Base-by-base conservation (phyloP, 2,888 invertebrate genomes). In the Osmoderma eremita region DNA sequence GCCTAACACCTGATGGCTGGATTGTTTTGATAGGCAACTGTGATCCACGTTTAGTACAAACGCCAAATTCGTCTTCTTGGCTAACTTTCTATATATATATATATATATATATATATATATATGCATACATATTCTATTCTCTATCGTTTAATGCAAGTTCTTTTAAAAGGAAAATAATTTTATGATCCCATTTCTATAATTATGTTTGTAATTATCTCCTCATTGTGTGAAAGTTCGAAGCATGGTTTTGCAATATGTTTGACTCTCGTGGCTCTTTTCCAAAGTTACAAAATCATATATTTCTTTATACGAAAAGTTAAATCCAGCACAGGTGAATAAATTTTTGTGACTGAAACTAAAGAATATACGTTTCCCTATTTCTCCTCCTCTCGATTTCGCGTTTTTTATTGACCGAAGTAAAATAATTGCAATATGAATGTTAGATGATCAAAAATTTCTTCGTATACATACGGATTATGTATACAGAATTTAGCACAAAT, bases 1-100 rank as follows among this genome's bases (percentile, higher is more conserved):
- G 65, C 74, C 71, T 72, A 78, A 79, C 79, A 79, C 79, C 78
- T 79, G 78, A 78, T 78, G 73, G 68, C 70, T 68, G 61, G 61
- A 63, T 61, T 70, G 70, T 72, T 69, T 72, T 66, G 69, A 54
- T 71, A 70, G 48, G 58, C 58, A 61, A 61, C 58, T 61, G 45
- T 48, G 45, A 41, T 18, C 58, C 45, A 61, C 70, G 45, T 61
- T 69, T 69, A 63, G 18, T 61, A 45, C 30, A 45, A 61, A 41
- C 36, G 58, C 58, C 48, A 45, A 61, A 61, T 36, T 30, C 22
- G 17, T 61, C 30, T 22, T 45, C 45, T 18, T 61, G 10, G 24
- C 45, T 17, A 45, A n/a, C 30, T 56, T 56, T 45, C 45, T 30
- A 36, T 30, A 45, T 45, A 45, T 61, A 24, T 8, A 6, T 13